Base-by-base conservation (phyloP, 1,140 invertebrate species). In the Drosophila asahinai region DNA sequence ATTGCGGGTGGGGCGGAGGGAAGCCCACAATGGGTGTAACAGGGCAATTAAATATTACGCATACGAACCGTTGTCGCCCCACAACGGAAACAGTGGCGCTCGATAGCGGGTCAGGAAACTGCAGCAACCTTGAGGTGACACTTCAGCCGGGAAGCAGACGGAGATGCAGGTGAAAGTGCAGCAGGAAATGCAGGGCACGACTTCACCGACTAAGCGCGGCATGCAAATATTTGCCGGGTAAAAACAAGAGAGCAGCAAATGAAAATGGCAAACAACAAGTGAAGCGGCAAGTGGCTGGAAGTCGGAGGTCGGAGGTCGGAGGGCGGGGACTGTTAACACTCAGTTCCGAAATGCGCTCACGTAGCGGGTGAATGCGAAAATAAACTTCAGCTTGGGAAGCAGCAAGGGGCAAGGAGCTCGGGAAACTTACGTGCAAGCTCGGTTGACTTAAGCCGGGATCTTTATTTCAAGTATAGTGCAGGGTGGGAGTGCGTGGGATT, bases 251-350 rank as follows among this genome's bases (percentile, higher is more conserved):
- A 59, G 45, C 79, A 60, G 42, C 66, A 77, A 81, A 72, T 81
- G 73, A 70, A 81, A 82, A 81, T 36, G 66, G 68, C 59, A 81
- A 81, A 76, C 80, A 81, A 77, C 57, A 63, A 74, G 43, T 42
- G 58, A 43, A 15, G 42, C 33, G 36, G 42, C 12, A 43, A 47
- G 57, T 30, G 40, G 33, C 2, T 1, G 33, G 8, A 11, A 2
- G 33, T 3, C 3, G 33, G 33, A 11, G 8, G 33, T 3, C 3
- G 33, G 33, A 11, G 8, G 8, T 2, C 22, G 22, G 22, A 25
- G 22, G 22, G 22, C 22, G 22, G 22, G 22, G 22, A 25, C 74
- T 70, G 55, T 58, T 77, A 77, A 77, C 63, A 77, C 57, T 48
- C 73, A 61, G 55, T 51, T 60, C 27, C 49, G 38, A 77, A 77